phyloP scores from a whole-genome alignment of 2,113 vertebrate genomes.

The Rynchops niger region DNA sequence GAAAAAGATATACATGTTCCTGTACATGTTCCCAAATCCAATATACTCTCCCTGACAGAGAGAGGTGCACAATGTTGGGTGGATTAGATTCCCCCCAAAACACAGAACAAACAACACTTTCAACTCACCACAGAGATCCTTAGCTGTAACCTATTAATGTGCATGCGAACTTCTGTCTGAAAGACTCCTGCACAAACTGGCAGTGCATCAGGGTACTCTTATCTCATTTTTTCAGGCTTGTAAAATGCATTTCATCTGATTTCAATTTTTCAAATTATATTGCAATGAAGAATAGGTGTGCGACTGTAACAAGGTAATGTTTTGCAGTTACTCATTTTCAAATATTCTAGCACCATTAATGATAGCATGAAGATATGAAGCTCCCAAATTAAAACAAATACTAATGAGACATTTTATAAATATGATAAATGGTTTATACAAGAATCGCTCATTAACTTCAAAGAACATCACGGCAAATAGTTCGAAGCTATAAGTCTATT shows the following conservation, averaged over 20 bases:
- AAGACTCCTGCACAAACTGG: neutral
- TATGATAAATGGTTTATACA: neutral
- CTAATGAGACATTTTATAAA: neutral
- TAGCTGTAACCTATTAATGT: neutral
- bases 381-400: neutral
- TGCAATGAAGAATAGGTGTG: neutral
- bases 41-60: neutral
- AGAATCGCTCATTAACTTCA: neutral
- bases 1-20: neutral
- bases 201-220: neutral
- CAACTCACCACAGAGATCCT: neutral
- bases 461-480: neutral
- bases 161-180: neutral
- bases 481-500: neutral
- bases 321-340: neutral
- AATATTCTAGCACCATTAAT: neutral
- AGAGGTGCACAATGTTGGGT: neutral
- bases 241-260: neutral
- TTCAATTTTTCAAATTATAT: neutral
- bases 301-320: neutral
- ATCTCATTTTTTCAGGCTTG: neutral
- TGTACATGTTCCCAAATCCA: neutral
- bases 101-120: neutral
- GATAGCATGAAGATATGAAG: neutral
- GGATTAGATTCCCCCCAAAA: neutral